Conservation (phyloP, 1,140 invertebrate genomes). For the Planococcus citri region DNA sequence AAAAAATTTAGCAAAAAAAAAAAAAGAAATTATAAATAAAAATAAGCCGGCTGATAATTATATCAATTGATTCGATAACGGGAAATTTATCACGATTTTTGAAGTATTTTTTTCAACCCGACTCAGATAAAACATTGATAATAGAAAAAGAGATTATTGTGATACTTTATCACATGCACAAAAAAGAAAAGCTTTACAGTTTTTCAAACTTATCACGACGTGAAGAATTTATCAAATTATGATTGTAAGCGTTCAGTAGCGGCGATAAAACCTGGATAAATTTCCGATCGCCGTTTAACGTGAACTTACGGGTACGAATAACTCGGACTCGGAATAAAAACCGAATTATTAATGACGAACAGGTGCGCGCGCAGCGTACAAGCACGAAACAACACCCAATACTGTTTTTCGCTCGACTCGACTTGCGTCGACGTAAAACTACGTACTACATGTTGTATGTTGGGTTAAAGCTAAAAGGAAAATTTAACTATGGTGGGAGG, state of each 20-base stretch:
- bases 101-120: background rate
- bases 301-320: background rate
- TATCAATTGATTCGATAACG: background rate
- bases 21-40: too few species aligned
- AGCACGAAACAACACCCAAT: too few species aligned
- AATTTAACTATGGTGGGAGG: too few species aligned
- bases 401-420: too few species aligned
- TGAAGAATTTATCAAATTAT: background rate
- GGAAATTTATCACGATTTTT: background rate
- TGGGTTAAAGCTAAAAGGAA: too few species aligned
- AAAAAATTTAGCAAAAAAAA: background rate
- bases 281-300: background rate
- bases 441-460: too few species aligned
- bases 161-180: conserved; percentile 3
- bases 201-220: background rate
- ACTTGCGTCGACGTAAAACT: too few species aligned
- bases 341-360: background rate
- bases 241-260: conserved; percentile 1
- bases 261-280: background rate
- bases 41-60: background rate
- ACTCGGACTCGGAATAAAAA: background rate
- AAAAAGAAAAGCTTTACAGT: conserved; percentile 3
- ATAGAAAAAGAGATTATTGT: conserved; percentile 8
- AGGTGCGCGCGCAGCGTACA: background rate
- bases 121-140: background rate